Evolutionary conservation across 2,113 vertebrate genomes (phyloP), one percentile per base, ranked within the genome.

Genomic region (Rhombomys opimus): DNA sequence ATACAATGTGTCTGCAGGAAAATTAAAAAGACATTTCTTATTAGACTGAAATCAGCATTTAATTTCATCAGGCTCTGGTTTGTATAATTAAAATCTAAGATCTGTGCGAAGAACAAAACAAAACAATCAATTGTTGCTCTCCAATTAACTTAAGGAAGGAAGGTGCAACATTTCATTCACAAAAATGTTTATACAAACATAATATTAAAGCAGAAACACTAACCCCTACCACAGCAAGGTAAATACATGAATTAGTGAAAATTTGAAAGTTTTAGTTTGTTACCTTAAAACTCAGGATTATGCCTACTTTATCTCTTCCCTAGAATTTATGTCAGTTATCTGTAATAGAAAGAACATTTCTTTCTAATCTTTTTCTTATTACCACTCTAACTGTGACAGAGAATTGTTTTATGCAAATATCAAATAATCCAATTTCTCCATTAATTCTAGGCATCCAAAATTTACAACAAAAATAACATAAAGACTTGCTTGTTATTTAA

Each of bases 11-110:
- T 61, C 67, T 65, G 73, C 91, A 93, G 46, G 67, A 72, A 30
- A 87, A n/a, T 87, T 72, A 87, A n/a, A 87, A 72, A 72, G 46
- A 87, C 67, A 81, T 81, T 75, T 89, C 41, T 59, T 87, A 87
- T 77, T 86, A 94, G 14, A 30, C 54, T 72, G 15, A 89, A 68
- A 65, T 61, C 27, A 76, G 38, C 65, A 65, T 65, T 94, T 91
- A 81, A 94, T 89, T 93, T 38, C 30, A 88, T 68, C 52, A 22
- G 41, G 38, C 8, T 13, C 35, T 81, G 54, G 14, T 50, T 89
- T 90, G 32, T 35, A 87, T 57, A 87, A 92, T 30, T 65, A 38
- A 50, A 90, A 67, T 57, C 6, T 20, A 70, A 92, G 73, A 70
- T 92, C 67, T 20, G 50, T 72, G 20, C 41, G 78, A 87, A 70